These are phyloP conservation scores for Oostethus manadensis DNA, from an alignment of 2,113 vertebrate species.

Conservation along the genomic window DNA sequence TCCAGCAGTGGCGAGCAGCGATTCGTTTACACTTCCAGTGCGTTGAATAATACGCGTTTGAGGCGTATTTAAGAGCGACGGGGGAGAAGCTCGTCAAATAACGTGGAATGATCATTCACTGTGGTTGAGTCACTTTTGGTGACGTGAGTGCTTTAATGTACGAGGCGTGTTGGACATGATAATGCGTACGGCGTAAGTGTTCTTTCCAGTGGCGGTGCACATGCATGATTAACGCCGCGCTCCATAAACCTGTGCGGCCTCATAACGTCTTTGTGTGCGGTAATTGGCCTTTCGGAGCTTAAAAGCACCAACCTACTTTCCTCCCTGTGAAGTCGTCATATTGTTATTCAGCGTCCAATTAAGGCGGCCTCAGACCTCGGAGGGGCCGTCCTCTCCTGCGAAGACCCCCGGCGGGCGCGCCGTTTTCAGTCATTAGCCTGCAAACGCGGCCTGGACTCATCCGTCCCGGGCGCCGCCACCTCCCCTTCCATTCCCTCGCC, in stretches of 20 bases:
- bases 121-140: no score
- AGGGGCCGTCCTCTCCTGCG: slow-evolving; percentile 37
- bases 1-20: no score
- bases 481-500: slow-evolving; percentile 21
- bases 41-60: no score
- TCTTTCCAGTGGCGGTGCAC: not conserved
- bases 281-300: slow-evolving; percentile 50
- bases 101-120: no score
- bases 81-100: no score
- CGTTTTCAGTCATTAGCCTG: slow-evolving; percentile 57
- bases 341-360: slow-evolving; percentile 66
- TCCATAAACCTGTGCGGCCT: slow-evolving; percentile 12
- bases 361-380: slow-evolving; percentile 48
- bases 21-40: no score
- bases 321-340: slow-evolving; percentile 45
- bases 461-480: slow-evolving; percentile 8
- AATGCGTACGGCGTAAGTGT: not conserved
- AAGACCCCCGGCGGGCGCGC: slow-evolving; percentile 48
- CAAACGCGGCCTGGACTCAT: slow-evolving; percentile 32
- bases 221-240: not conserved
- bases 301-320: slow-evolving; percentile 30
- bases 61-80: no score
- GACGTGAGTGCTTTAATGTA: no score
- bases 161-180: not conserved
- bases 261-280: slow-evolving; percentile 14